These are phyloP conservation scores for Aleiodes sp. DNA, from an alignment of 1,140 invertebrate species.

Conservation along the genomic window DNA sequence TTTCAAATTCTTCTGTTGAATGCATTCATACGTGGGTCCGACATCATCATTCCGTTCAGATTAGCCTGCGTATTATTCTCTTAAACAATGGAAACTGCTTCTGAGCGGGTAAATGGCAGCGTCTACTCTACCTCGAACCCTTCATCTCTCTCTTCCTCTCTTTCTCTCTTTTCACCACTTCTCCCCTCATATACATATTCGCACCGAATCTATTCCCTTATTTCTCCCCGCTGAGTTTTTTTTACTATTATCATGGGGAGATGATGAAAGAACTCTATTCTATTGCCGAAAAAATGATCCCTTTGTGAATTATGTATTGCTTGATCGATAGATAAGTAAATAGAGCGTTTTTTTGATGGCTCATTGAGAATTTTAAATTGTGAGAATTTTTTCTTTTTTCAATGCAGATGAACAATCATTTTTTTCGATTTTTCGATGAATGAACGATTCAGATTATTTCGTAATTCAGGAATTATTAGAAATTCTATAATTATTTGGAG, in stretches of 20 bases:
- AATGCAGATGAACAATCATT: no score
- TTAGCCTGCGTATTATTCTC: slow-evolving; percentile 47
- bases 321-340: slow-evolving; percentile 26
- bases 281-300: slow-evolving; percentile 5
- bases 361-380: background rate
- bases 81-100: slow-evolving; percentile 45
- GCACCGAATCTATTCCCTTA: slow-evolving; percentile 8
- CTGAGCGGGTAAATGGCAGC: slow-evolving; percentile 64
- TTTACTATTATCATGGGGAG: background rate
- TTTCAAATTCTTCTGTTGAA: background rate
- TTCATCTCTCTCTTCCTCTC: slow-evolving; percentile 13
- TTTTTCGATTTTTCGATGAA: no score
- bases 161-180: background rate
- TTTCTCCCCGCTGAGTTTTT: background rate
- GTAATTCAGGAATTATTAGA: no score
- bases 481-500: no score
- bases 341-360: background rate
- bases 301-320: slow-evolving; percentile 5
- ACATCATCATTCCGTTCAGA: slow-evolving; percentile 59
- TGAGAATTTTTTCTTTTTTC: no score
- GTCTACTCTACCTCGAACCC: slow-evolving; percentile 44
- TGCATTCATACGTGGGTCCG: background rate
- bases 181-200: background rate
- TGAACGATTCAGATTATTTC: no score
- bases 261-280: background rate